A percentile compares a stretch with the other conserved stretches of the same genome.
Conservation (phyloP, 2,888 invertebrate species). For the Didymodactylos carnosus region DNA sequence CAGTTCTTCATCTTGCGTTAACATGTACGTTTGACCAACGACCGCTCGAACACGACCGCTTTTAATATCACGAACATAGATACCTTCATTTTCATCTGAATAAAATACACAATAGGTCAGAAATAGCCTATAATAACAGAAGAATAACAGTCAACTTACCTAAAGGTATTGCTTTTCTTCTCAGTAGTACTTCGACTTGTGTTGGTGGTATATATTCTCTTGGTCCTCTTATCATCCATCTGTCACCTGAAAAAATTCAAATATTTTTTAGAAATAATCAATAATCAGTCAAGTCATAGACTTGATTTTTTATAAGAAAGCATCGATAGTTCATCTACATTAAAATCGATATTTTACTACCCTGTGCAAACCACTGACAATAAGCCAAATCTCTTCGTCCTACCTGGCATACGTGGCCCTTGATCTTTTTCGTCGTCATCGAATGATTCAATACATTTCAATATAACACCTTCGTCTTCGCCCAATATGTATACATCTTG, state of each 20-base stretch:
- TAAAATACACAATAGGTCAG: too few relatives aligned
- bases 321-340: too few relatives aligned
- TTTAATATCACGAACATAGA: slow-evolving; percentile 18
- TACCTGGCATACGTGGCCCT: slow-evolving; percentile 25
- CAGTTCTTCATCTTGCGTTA: slow-evolving; percentile 36
- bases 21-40: slow-evolving; percentile 38
- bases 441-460: slow-evolving; percentile 23
- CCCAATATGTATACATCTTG: slow-evolving; percentile 36
- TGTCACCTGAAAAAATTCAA: slow-evolving; percentile 33
- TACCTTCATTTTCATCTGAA: slow-evolving; percentile 36
- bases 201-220: slow-evolving; percentile 38
- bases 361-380: too few relatives aligned
- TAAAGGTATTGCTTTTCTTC: slow-evolving; percentile 35
- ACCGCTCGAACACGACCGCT: slow-evolving; percentile 35
- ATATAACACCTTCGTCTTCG: slow-evolving; percentile 38
- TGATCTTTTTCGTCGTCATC: slow-evolving; percentile 19
- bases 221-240: slow-evolving; percentile 39
- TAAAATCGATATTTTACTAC: too few relatives aligned
- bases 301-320: too few relatives aligned
- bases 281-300: too few relatives aligned
- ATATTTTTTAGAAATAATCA: too few relatives aligned
- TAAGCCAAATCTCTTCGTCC: too few relatives aligned
- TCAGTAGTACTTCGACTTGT: slow-evolving; percentile 37
- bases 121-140: too few relatives aligned
- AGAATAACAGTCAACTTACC: too few relatives aligned